phyloP scores from a whole-genome alignment of 1,140 invertebrate genomes.

The Leptopilina boulardi region DNA sequence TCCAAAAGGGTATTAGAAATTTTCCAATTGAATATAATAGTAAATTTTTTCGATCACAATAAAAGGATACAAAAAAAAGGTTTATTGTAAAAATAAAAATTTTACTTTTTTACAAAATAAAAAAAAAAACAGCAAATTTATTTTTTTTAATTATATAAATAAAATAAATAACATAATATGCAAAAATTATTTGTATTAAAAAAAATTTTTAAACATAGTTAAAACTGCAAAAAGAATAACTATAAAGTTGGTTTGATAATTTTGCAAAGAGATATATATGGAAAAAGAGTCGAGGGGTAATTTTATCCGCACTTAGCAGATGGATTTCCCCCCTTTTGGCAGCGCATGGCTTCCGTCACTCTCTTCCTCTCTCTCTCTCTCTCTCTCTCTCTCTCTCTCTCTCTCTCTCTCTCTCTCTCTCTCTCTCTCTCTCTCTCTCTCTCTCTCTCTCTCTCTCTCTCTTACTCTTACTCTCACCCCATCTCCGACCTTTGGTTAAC shows the following conservation, averaged over 20 bases:
- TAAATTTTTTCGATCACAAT: neutral
- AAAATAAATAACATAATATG: too few relatives aligned
- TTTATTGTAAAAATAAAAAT: neutral
- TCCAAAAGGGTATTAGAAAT: neutral
- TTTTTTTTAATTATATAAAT: too few relatives aligned
- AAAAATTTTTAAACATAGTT: slow-evolving; percentile 48
- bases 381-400: slow-evolving; percentile 40
- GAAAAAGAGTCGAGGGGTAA: slow-evolving; percentile 54
- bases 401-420: neutral
- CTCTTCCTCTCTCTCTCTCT: slow-evolving; percentile 23
- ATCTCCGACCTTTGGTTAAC: neutral
- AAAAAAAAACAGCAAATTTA: too few relatives aligned
- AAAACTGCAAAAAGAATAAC: slow-evolving; percentile 54
- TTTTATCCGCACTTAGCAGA: slow-evolving; percentile 68
- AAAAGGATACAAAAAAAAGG: neutral
- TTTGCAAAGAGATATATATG: slow-evolving; percentile 37
- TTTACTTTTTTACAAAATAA: neutral
- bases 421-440: slow-evolving; percentile 32
- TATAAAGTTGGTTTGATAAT: slow-evolving; percentile 44
- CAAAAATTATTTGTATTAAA: neutral
- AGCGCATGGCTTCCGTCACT: slow-evolving; percentile 55
- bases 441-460: slow-evolving; percentile 35
- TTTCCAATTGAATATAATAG: neutral
- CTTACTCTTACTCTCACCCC: too few relatives aligned
- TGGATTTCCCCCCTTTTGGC: slow-evolving; percentile 59